phyloP scores from a whole-genome alignment of 2,113 vertebrate species.

The Erythrocebus patas region DNA sequence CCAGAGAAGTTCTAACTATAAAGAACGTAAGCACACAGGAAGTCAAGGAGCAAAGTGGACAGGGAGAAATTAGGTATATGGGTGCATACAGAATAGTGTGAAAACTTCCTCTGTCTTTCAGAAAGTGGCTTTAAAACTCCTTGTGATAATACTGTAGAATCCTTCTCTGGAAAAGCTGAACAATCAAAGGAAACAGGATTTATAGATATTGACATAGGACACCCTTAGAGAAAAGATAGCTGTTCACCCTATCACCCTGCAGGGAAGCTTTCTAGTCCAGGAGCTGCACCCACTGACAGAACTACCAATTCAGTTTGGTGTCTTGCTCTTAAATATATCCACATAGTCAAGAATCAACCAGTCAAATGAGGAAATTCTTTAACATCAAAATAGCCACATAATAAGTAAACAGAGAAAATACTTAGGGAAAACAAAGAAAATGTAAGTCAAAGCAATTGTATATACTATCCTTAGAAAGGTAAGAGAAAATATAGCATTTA shows the following conservation, averaged over 20 bases:
- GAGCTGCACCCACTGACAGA: neutral
- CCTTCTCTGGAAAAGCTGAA: neutral
- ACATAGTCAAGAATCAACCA: neutral
- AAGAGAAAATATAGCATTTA: neutral
- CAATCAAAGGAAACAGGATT: neutral
- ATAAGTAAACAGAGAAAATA: neutral
- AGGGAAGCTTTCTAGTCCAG: neutral
- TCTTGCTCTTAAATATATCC: neutral
- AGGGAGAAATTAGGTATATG: neutral
- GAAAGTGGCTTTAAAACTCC: neutral
- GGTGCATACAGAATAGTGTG: neutral
- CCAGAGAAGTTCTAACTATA: neutral
- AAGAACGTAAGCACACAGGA: neutral
- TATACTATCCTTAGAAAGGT: neutral
- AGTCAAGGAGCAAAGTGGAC: neutral
- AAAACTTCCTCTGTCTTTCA: neutral
- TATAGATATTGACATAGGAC: neutral
- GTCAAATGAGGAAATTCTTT: neutral
- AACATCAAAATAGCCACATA: neutral
- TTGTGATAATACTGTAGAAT: neutral
- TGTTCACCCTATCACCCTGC: neutral
- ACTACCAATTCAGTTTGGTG: neutral
- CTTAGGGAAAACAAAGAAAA: neutral
- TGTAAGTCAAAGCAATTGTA: neutral
- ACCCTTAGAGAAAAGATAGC: neutral